Percentiles rank a stretch among this genome's conserved stretches.
Evolutionary conservation across 2,797 vertebrate genomes (phyloP).

Genomic region (Hemitrygon akajei): DNA sequence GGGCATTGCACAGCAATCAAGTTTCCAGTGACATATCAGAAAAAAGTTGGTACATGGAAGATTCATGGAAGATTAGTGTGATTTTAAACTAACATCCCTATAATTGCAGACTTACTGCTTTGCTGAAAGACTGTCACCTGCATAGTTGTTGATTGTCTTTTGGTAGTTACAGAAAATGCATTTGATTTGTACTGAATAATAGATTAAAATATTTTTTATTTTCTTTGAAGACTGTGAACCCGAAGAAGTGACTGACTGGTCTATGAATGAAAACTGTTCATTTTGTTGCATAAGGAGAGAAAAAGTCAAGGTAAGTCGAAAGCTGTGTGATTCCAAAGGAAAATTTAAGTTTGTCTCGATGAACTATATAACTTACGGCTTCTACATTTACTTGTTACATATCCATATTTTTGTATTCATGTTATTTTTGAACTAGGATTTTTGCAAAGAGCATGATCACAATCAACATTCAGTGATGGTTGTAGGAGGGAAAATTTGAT

Average conservation of each 20-base stretch:
- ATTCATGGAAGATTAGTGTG: neutral
- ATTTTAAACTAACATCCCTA: neutral
- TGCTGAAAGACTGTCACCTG: neutral
- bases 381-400: constrained; percentile 14
- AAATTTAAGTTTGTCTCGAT: neutral
- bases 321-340: constrained; percentile 34
- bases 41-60: neutral
- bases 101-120: neutral
- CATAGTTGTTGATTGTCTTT: neutral
- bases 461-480: too few relatives aligned
- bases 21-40: neutral
- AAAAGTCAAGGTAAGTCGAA: constrained; percentile 80
- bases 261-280: constrained; percentile 82
- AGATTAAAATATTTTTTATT: constrained; percentile 32
- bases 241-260: constrained; percentile 90
- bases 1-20: neutral
- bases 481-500: too few relatives aligned
- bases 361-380: neutral
- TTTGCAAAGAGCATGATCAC: neutral
- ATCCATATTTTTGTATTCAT: neutral
- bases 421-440: neutral
- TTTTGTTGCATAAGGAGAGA: constrained; percentile 94
- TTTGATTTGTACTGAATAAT: constrained; percentile 37
- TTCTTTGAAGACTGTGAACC: constrained; percentile 91
- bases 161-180: neutral